These are phyloP conservation scores for Zaprionus vittiger DNA, from an alignment of 1,140 invertebrate genomes.

Conservation along the genomic window DNA sequence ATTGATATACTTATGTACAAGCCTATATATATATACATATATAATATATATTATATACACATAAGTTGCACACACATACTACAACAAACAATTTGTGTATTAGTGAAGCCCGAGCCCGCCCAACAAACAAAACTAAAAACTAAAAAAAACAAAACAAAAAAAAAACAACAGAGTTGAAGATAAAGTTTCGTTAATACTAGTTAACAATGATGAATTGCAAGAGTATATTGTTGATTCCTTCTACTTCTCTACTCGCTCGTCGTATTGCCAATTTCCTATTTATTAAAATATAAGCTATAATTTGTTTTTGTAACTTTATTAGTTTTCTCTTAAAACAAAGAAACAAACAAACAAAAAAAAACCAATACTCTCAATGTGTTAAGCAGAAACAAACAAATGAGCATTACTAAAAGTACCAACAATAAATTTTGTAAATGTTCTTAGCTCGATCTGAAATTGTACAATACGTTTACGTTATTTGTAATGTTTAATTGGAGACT, in stretches of 20 bases:
- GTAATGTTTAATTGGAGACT: constrained; percentile 68
- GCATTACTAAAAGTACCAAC: constrained; percentile 75
- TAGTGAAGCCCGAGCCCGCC: constrained; percentile 72
- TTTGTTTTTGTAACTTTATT: constrained; percentile 62
- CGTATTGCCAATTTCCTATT: constrained; percentile 81
- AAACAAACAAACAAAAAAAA: constrained; percentile 3
- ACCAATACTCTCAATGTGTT: constrained; percentile 72
- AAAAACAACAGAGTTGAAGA: constrained; percentile 19
- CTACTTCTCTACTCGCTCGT: constrained; percentile 81
- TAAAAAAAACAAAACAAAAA: constrained; percentile 29
- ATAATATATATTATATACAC: constrained; percentile 43
- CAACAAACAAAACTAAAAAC: constrained; percentile 49
- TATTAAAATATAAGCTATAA: constrained; percentile 63
- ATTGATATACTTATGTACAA: constrained; percentile 35
- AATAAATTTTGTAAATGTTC: constrained; percentile 58
- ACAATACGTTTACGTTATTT: constrained; percentile 51
- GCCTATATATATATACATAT: constrained; percentile 39
- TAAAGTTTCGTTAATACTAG: constrained; percentile 14
- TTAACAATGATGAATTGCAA: constrained; percentile 36
- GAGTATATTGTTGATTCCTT: constrained; percentile 71
- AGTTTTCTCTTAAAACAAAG: constrained; percentile 37
- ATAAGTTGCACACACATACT: constrained; percentile 68
- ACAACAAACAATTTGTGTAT: constrained; percentile 80
- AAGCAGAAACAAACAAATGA: constrained; percentile 57
- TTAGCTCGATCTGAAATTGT: constrained; percentile 53